Evolutionary conservation across 2,888 invertebrate species (phyloP), one percentile per base, ranked within the genome.

Genomic region (Ypsolopha sequella): DNA sequence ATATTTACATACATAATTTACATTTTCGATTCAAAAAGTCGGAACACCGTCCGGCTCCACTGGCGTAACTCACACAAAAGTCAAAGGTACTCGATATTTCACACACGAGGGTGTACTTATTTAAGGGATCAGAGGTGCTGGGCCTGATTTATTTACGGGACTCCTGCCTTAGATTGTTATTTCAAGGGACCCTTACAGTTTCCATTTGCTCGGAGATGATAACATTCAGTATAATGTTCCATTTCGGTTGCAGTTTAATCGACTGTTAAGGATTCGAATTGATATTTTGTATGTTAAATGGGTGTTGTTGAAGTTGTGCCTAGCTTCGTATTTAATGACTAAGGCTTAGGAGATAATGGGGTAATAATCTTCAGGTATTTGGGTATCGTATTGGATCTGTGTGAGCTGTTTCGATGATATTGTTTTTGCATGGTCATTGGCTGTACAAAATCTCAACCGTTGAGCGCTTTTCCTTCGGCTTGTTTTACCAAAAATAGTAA

Each of bases 111-210:
- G 67, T 66, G 70, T 70, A 81, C 77, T 84, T 84, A 82, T 80
- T 82, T 79, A 80, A 78, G 70, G 81, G 80, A 81, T 82, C 80
- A 76, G 76, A 80, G 77, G 75, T 76, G 74, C 71, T 72, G 66
- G 62, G 60, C 60, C 65, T 80, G 81, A 82, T 80, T 81, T 84
- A 82, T 84, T 76, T 76, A 73, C 65, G 71, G 72, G 64, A 62
- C 51, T 38, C 13, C 41, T 48, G 48, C 38, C 49, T 49, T 41
- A 41, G 39, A 39, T 45, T 36, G 13, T 35, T 39, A 48, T 49
- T 36, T 39, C 41, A 51, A 33, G 35, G 46, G 46, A 8, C 11
- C 49, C 35, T 34, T 41, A 7, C 33, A 43, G 50, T 50, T 43
- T 47, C 47, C 47, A 47, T 47, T 47, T 47, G 35, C 46, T 35